Evolutionary conservation across 2,888 invertebrate genomes (phyloP).

Genomic region (Amphipyra berbera): DNA sequence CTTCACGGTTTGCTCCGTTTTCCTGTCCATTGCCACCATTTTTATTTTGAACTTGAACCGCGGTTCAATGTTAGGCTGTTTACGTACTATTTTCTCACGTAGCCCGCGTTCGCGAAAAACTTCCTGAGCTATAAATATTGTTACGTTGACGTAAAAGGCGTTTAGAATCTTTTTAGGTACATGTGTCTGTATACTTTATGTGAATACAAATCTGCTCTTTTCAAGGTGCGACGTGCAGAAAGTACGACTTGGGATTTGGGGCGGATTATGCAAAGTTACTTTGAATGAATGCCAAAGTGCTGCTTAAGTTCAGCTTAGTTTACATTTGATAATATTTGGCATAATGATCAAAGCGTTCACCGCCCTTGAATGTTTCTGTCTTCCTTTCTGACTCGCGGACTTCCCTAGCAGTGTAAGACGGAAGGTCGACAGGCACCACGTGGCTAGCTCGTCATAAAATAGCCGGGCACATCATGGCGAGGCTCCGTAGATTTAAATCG

Average conservation of each 20-base stretch:
- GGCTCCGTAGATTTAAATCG: too few relatives aligned
- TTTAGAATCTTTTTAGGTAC: conserved; percentile 22
- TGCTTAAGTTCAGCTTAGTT: conserved; percentile 11
- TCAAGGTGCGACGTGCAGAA: conserved; percentile 31
- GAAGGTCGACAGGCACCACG: too few relatives aligned
- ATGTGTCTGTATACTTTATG: neutral
- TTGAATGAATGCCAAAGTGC: conserved; percentile 38
- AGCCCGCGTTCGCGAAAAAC: conserved; percentile 19
- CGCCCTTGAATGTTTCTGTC: too few relatives aligned
- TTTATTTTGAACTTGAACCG: conserved; percentile 49
- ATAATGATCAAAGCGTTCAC: neutral
- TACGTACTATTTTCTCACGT: conserved; percentile 18
- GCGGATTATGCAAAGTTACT: conserved; percentile 27
- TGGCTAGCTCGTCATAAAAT: too few relatives aligned
- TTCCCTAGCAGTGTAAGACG: too few relatives aligned
- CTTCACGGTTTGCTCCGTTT: conserved; percentile 27
- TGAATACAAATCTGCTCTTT: conserved; percentile 33
- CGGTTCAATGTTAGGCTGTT: conserved; percentile 36
- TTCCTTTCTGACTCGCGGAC: too few relatives aligned
- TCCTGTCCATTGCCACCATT: conserved; percentile 29
- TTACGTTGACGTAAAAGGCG: conserved; percentile 9
- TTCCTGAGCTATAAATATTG: conserved; percentile 21
- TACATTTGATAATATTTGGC: too few relatives aligned
- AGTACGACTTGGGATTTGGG: conserved; percentile 12
- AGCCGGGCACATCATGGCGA: too few relatives aligned